Conservation (phyloP, 2,888 invertebrate genomes). For the Lithophane leautieri region DNA sequence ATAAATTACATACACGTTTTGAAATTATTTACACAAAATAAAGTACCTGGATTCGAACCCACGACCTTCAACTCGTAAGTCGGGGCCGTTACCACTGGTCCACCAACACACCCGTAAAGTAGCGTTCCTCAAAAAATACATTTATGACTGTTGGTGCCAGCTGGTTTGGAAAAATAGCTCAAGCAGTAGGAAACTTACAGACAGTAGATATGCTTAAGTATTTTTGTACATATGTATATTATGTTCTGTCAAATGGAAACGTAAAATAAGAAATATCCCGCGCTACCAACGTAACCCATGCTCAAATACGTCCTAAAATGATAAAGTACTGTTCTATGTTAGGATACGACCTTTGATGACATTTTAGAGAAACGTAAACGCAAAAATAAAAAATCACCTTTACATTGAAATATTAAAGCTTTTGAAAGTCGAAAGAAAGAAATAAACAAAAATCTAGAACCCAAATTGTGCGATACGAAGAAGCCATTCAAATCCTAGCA, state of each 20-base stretch:
- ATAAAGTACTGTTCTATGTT: not conserved
- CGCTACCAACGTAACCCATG: not conserved
- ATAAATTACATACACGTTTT: not conserved
- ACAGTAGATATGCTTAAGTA: not conserved
- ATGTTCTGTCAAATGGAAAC: not conserved
- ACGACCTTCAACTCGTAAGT: no score
- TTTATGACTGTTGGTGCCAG: not conserved
- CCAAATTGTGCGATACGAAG: conserved; percentile 11
- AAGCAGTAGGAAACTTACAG: not conserved
- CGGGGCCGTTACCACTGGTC: no score
- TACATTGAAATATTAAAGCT: not conserved
- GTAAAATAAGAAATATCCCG: no score
- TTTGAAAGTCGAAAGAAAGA: not conserved
- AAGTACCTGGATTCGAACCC: no score
- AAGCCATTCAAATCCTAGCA: conserved; percentile 32
- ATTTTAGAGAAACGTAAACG: not conserved
- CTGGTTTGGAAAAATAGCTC: not conserved
- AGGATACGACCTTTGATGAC: not conserved
- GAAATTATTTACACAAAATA: no score
- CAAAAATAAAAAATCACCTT: not conserved
- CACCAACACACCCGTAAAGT: no score
- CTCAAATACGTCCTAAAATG: not conserved
- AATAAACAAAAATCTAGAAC: conserved; percentile 11
- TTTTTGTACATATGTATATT: not conserved
- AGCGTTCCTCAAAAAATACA: not conserved